phyloP scores from a whole-genome alignment of 2,797 vertebrate genomes.

The Harpagifer antarcticus region DNA sequence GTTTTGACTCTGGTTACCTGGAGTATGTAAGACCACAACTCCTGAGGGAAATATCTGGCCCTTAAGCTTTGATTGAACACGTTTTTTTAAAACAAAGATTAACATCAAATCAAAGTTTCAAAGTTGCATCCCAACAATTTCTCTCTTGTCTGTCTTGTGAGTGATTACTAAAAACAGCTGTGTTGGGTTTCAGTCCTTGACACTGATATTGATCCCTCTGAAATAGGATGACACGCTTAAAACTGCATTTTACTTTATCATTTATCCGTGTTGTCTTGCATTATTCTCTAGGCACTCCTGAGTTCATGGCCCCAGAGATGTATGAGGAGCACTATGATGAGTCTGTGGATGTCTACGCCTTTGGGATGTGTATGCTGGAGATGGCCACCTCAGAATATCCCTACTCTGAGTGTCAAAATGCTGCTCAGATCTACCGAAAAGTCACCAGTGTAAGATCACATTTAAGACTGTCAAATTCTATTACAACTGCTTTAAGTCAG shows the following conservation, averaged over 20 bases:
- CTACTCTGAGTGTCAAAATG: constrained; percentile 98
- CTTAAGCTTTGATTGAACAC: no score
- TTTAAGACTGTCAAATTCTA: background rate
- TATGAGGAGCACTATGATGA: constrained; percentile 99
- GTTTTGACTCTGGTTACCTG: background rate
- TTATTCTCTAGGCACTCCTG: constrained; percentile 90
- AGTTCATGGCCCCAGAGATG: constrained; percentile 99
- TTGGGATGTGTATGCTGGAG: constrained; percentile 99
- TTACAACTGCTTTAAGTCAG: background rate
- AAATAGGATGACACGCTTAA: constrained; percentile 32
- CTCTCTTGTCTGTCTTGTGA: constrained; percentile 3
- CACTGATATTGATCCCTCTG: constrained; percentile 18
- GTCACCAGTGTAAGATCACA: constrained; percentile 95
- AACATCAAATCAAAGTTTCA: background rate
- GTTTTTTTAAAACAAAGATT: background rate
- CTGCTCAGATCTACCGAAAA: constrained; percentile 99
- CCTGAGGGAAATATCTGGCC: no score
- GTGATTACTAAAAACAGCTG: background rate
- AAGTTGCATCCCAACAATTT: background rate
- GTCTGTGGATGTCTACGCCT: constrained; percentile 97
- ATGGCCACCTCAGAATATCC: constrained; percentile 99
- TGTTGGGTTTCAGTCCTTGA: constrained; percentile 20
- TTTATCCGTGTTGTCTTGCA: constrained; percentile 21
- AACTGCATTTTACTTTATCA: background rate
- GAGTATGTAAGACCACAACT: background rate